A percentile compares a stretch with the other conserved stretches of the same genome.
Evolutionary conservation across 53 echinoderm and acorn worm species (phyloP).

Genomic region (Echinarachnius parma): DNA sequence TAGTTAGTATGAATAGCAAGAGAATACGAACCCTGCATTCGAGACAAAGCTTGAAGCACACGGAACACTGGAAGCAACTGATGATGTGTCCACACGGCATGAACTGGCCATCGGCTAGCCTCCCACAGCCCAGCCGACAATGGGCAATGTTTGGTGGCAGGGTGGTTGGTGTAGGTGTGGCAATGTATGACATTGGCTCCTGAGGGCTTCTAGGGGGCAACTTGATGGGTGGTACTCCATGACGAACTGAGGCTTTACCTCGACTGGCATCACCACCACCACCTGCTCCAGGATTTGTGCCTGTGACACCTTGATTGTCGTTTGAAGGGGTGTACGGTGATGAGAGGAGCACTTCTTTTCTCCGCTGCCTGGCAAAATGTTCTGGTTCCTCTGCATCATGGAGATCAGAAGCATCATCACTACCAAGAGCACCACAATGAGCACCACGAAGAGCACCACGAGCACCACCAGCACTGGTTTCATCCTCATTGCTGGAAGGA

Average conservation of each 20-base stretch:
- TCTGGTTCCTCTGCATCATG: neutral
- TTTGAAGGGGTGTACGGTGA: neutral
- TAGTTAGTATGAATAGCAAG: too few relatives aligned
- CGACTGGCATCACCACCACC: neutral
- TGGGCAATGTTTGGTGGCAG: slow-evolving; percentile 5
- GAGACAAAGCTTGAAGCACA: slow-evolving; percentile 26
- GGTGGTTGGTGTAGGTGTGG: slow-evolving; percentile 15
- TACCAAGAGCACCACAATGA: neutral
- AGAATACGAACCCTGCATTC: slow-evolving; percentile 20
- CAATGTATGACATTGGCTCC: neutral
- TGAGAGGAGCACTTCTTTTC: neutral
- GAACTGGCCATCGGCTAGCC: slow-evolving; percentile 18
- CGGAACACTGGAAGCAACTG: slow-evolving; percentile 2
- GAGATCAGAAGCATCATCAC: neutral
- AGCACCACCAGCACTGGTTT: neutral
- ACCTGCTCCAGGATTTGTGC: neutral
- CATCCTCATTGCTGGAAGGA: neutral
- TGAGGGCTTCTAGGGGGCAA: neutral
- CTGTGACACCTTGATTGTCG: neutral
- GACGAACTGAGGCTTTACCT: neutral
- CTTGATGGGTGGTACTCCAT: neutral
- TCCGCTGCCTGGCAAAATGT: neutral
- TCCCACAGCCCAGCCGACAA: slow-evolving; percentile 6
- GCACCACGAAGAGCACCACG: neutral
- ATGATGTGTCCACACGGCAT: slow-evolving; percentile 16